Conservation (phyloP, 2,113 vertebrate genomes). For the Phrynocephalus versicolor region DNA sequence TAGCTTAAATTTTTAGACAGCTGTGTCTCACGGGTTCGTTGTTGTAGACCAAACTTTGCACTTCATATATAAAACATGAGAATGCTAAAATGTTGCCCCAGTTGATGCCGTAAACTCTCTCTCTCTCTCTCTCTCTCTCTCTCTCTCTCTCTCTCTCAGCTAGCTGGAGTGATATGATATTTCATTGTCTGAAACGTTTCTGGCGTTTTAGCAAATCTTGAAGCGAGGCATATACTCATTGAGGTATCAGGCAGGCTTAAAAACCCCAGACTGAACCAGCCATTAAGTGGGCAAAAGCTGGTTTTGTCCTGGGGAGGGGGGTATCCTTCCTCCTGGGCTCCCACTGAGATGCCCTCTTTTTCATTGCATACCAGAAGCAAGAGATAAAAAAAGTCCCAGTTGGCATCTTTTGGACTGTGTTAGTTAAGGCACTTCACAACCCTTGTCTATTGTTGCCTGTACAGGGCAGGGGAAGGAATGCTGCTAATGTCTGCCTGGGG, state of each 20-base stretch:
- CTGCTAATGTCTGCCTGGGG: background rate
- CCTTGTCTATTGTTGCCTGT: rapidly evolving
- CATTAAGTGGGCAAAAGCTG: too few relatives aligned
- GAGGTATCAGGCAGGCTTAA: too few relatives aligned
- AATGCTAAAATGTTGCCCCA: too few relatives aligned
- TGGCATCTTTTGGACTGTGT: background rate
- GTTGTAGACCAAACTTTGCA: background rate
- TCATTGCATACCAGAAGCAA: background rate
- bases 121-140: too few relatives aligned
- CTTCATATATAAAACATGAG: background rate
- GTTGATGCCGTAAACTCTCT: background rate
- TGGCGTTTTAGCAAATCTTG: background rate
- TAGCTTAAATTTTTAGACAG: background rate
- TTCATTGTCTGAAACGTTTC: background rate
- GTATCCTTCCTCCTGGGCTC: background rate
- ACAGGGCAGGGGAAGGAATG: background rate
- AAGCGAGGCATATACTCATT: background rate
- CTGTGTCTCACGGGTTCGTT: background rate
- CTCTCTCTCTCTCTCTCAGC: too few relatives aligned
- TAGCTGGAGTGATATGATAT: background rate
- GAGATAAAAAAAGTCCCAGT: background rate
- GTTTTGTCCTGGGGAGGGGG: too few relatives aligned
- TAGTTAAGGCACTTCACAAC: too few relatives aligned
- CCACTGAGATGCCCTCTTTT: background rate
- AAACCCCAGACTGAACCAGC: too few relatives aligned